phyloP scores from a whole-genome alignment of 2,888 invertebrate genomes.

The Spisula solida region DNA sequence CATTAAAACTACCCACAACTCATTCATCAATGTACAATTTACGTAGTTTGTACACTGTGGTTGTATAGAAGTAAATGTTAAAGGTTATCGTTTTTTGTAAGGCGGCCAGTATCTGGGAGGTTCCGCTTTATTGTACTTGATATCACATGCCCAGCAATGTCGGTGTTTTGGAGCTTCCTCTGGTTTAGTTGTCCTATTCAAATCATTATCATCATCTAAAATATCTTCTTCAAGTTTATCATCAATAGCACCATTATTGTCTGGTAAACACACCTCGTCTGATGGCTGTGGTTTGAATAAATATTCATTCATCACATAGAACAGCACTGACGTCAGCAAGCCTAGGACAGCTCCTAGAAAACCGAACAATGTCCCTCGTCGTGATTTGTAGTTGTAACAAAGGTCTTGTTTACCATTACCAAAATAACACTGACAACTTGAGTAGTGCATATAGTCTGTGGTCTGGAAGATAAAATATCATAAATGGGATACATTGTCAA shows the following conservation, averaged over 20 bases:
- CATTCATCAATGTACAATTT: too few species aligned
- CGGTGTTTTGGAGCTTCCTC: background rate
- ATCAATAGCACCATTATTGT: background rate
- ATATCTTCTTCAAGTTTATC: background rate
- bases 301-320: constrained; percentile 14
- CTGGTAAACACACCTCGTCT: background rate
- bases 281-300: background rate
- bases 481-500: background rate
- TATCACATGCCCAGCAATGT: constrained; percentile 50
- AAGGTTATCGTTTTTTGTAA: background rate
- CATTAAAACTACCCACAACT: too few species aligned
- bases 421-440: constrained; percentile 41
- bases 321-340: constrained; percentile 22
- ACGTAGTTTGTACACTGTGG: too few species aligned
- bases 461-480: constrained; percentile 25
- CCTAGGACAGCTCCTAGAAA: constrained; percentile 21
- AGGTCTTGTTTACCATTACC: constrained; percentile 37
- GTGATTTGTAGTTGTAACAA: constrained; percentile 33
- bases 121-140: constrained; percentile 32
- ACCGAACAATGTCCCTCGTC: constrained; percentile 30
- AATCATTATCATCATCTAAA: background rate
- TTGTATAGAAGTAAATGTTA: too few species aligned
- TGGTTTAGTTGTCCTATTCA: background rate
- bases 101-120: constrained; percentile 28
- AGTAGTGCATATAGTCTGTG: constrained; percentile 50